phyloP scores from a whole-genome alignment of 2,797 vertebrate genomes.

The Pangasius krempfi region DNA sequence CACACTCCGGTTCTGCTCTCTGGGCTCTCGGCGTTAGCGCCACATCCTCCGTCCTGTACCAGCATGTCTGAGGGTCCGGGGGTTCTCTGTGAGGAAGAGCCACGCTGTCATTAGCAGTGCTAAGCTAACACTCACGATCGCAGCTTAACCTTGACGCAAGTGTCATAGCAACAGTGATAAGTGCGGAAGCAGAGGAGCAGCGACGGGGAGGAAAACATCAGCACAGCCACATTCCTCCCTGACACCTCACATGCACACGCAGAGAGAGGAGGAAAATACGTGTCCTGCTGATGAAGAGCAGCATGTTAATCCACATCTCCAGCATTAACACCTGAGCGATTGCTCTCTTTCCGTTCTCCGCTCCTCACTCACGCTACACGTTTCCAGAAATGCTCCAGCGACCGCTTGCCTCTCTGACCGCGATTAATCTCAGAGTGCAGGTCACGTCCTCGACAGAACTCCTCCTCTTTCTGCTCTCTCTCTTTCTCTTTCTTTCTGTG shows the following conservation, averaged over 20 bases:
- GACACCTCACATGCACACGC: not conserved
- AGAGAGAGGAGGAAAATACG: slow-evolving; percentile 53
- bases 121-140: slow-evolving; percentile 44
- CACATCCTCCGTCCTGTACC: slow-evolving; percentile 56
- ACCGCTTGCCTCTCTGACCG: slow-evolving; percentile 40
- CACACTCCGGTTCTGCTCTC: slow-evolving; percentile 66
- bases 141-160: slow-evolving; percentile 29
- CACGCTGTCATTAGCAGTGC: slow-evolving; percentile 50
- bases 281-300: slow-evolving; percentile 63
- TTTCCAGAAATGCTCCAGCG: slow-evolving; percentile 59
- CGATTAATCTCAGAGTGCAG: slow-evolving; percentile 52
- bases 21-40: slow-evolving; percentile 59
- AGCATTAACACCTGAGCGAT: slow-evolving; percentile 59
- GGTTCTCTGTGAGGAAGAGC: slow-evolving; percentile 75
- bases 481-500: not conserved
- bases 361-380: slow-evolving; percentile 54
- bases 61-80: slow-evolving; percentile 70
- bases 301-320: slow-evolving; percentile 70
- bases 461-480: slow-evolving; percentile 35
- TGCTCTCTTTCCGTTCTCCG: slow-evolving; percentile 18
- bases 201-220: slow-evolving; percentile 35
- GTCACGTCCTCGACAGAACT: slow-evolving; percentile 37
- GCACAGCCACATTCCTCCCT: slow-evolving; percentile 14
- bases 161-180: slow-evolving; percentile 64
- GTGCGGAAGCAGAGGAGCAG: slow-evolving; percentile 51